A percentile compares a stretch with the other conserved stretches of the same genome.
These are phyloP conservation scores for Temnothorax unifasciatus DNA, from an alignment of 2,888 invertebrate species.

Conservation along the genomic window DNA sequence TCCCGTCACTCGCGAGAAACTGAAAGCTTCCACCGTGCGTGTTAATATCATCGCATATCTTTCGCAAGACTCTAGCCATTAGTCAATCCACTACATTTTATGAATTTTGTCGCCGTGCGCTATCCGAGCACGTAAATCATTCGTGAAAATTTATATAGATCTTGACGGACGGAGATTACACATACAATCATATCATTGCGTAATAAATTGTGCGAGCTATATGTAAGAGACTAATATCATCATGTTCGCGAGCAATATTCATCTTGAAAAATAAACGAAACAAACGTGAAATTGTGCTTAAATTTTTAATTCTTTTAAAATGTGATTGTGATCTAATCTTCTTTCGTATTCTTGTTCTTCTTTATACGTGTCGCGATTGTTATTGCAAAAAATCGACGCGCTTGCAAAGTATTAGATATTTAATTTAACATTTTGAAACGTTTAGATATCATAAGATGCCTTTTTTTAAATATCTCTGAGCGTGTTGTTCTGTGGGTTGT, in stretches of 20 bases:
- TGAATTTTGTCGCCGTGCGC: conserved; percentile 18
- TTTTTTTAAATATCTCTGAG: not conserved
- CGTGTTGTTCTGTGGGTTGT: not conserved
- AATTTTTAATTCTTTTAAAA: not conserved
- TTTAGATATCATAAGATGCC: not conserved
- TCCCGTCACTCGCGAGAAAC: conserved; percentile 26
- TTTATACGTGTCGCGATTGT: not conserved
- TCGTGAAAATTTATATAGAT: conserved; percentile 12
- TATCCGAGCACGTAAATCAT: not conserved
- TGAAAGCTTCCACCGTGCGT: conserved; percentile 3
- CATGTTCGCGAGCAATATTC: not conserved
- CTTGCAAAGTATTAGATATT: not conserved
- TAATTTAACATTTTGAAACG: not conserved
- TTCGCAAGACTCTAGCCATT: not conserved
- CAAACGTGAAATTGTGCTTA: not conserved
- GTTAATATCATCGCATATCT: conserved; percentile 21
- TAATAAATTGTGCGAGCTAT: not conserved
- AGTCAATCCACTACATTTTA: conserved; percentile 19
- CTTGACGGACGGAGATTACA: not conserved
- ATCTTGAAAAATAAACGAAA: not conserved
- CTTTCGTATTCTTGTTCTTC: not conserved
- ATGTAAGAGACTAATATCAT: not conserved
- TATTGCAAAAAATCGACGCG: not conserved
- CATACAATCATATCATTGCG: not conserved
- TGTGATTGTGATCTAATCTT: not conserved